A percentile compares a stretch with the other conserved stretches of the same genome.
Conservation (phyloP, 2,888 invertebrate genomes). For the Pseudococcus longispinus region DNA sequence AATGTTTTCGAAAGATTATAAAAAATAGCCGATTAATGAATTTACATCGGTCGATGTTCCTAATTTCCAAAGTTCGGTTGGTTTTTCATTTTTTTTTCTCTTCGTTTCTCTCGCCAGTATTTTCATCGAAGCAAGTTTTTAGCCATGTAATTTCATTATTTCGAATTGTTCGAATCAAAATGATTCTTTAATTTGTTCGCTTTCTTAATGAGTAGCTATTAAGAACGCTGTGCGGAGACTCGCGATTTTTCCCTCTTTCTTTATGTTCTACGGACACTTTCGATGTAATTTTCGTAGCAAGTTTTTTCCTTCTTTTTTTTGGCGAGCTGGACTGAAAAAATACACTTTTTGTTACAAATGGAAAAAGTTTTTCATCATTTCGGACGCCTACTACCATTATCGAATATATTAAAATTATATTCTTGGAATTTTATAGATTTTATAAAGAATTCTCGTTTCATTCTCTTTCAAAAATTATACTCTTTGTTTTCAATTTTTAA, state of each 20-base stretch:
- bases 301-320: not conserved
- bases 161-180: constrained; percentile 28
- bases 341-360: not conserved
- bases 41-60: not conserved
- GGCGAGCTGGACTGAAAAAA: not conserved
- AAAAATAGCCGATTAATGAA: constrained; percentile 36
- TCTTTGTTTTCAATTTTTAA: not conserved
- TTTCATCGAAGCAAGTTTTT: constrained; percentile 2
- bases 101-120: not conserved
- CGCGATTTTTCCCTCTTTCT: not conserved
- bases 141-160: constrained; percentile 3
- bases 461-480: not conserved
- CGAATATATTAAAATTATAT: not conserved
- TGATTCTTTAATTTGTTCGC: constrained; percentile 34
- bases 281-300: not conserved
- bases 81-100: not conserved
- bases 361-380: not conserved
- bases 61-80: constrained; percentile 1
- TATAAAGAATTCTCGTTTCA: not conserved
- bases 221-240: not conserved
- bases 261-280: not conserved
- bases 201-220: constrained; percentile 22
- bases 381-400: not conserved
- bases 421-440: not conserved
- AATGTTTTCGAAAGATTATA: not conserved